These are phyloP conservation scores for Tholera decimalis DNA, from an alignment of 2,888 invertebrate genomes.

Conservation along the genomic window DNA sequence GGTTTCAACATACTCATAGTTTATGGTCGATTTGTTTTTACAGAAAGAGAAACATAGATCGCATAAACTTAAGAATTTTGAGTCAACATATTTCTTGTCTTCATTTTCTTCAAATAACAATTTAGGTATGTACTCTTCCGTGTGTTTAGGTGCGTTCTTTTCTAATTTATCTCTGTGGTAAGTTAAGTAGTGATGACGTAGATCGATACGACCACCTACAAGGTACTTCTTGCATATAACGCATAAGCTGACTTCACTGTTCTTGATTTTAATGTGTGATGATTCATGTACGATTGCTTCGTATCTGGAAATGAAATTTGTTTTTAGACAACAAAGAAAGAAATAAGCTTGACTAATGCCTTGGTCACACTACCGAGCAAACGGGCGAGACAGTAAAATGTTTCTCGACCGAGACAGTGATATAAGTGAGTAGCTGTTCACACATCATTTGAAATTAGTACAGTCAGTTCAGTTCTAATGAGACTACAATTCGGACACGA, in stretches of 20 bases:
- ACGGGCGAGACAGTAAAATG: too few species aligned
- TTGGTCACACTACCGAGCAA: too few species aligned
- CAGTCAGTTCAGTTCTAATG: too few species aligned
- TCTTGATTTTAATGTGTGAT: conserved; percentile 63
- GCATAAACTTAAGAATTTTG: conserved; percentile 61
- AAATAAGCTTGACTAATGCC: too few species aligned
- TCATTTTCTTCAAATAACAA: conserved; percentile 2
- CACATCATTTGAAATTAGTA: too few species aligned
- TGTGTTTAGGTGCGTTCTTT: neutral
- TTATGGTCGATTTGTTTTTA: conserved; percentile 49
- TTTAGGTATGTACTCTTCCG: neutral
- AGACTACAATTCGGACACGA: too few species aligned
- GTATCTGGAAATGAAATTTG: conserved; percentile 77
- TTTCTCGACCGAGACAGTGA: too few species aligned
- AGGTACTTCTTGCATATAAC: conserved; percentile 70
- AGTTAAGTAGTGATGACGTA: conserved; percentile 41
- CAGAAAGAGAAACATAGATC: conserved; percentile 70
- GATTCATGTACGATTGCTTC: conserved; percentile 70
- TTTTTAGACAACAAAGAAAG: too few species aligned
- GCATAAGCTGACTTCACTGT: conserved; percentile 62
- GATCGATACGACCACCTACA: conserved; percentile 39
- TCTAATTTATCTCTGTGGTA: conserved; percentile 18
- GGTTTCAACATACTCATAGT: conserved; percentile 60
- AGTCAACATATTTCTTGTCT: neutral
- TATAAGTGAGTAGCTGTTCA: too few species aligned